Base-by-base conservation (phyloP, 2,113 vertebrate species). In the Lepisosteus oculatus region DNA sequence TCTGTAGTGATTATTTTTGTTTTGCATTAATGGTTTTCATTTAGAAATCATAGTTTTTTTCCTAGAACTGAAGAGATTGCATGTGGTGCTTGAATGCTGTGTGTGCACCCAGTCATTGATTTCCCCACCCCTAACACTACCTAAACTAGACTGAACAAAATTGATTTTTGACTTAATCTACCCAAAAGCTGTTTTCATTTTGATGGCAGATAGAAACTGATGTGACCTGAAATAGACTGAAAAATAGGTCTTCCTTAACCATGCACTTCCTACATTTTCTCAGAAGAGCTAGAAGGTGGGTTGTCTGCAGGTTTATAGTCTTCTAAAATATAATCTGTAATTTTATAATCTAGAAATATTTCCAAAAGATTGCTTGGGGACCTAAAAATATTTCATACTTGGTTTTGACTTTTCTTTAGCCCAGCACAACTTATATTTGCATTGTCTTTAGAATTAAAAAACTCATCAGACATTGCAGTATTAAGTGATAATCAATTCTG, bases 111-210 rank as follows among this genome's bases (percentile, higher is more conserved):
- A 0, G 0, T 9, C 68, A 74, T 67, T 80, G 77, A 84, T 11
- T 78, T 83, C 79, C 72, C 47, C 43, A 73, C 67, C 3, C 0
- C 14, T 65, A 55, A 6, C 80, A 63, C 72, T 63, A 54, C 61
- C 51, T 45, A 67, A 75, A 79, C 74, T 54, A 76, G 54, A 69
- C 67, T 79, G 72, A 14, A 15, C 17, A 74, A 77, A 85, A 71
- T 73, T 69, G 61, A 80, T 74, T 75, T 11, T 61, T 66, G 61
- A 63, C 68, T 87, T 87, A 81, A 78, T 84, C 76, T 85, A 67
- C 67, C 77, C 71, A 43, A 76, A 78, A 80, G 51, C 75, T 74
- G 74, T 77, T 83, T 85, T 78, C 76, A 79, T 77, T 43, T 79
- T 72, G 51, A 67, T 65, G 73, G 9, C 76, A 68, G 69, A 77